Conservation (phyloP, 2,113 vertebrate genomes). For the Petrocephalus zakoni region DNA sequence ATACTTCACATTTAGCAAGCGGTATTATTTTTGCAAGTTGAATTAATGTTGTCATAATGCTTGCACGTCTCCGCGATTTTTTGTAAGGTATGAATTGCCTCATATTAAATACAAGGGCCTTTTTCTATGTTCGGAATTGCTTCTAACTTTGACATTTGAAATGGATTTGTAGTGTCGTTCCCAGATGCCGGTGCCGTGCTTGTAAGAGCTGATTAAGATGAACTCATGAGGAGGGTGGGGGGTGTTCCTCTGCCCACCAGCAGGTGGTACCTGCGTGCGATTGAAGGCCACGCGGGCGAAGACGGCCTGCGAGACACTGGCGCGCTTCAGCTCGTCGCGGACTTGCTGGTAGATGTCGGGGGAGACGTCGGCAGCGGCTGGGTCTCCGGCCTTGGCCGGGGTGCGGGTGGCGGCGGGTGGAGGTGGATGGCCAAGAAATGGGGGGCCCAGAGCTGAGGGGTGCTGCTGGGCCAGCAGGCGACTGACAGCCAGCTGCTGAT, state of each 20-base stretch:
- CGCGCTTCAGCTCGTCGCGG: slow-evolving; percentile 77
- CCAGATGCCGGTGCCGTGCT: neutral
- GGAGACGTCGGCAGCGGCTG: slow-evolving; percentile 74
- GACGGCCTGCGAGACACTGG: slow-evolving; percentile 79
- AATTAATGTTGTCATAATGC: neutral
- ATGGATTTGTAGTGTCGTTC: neutral
- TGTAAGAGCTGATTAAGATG: neutral
- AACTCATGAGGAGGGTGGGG: no score
- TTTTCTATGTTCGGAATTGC: neutral
- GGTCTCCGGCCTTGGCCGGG: slow-evolving; percentile 61
- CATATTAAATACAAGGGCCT: neutral
- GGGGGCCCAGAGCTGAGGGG: slow-evolving; percentile 77
- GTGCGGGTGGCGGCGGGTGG: slow-evolving; percentile 59
- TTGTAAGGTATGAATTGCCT: neutral
- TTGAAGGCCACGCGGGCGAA: slow-evolving; percentile 83
- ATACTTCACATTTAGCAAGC: neutral
- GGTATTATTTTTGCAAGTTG: neutral
- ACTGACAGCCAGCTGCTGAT: slow-evolving; percentile 81
- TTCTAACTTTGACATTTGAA: neutral
- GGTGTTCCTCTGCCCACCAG: neutral
- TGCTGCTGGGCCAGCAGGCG: slow-evolving; percentile 78
- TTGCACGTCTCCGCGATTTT: neutral
- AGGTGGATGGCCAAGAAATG: slow-evolving; percentile 76
- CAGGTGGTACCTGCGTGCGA: slow-evolving; percentile 71
- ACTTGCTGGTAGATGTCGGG: slow-evolving; percentile 84